Evolutionary conservation across 1,140 invertebrate genomes (phyloP).

Genomic region (Drosophila novamexicana): DNA sequence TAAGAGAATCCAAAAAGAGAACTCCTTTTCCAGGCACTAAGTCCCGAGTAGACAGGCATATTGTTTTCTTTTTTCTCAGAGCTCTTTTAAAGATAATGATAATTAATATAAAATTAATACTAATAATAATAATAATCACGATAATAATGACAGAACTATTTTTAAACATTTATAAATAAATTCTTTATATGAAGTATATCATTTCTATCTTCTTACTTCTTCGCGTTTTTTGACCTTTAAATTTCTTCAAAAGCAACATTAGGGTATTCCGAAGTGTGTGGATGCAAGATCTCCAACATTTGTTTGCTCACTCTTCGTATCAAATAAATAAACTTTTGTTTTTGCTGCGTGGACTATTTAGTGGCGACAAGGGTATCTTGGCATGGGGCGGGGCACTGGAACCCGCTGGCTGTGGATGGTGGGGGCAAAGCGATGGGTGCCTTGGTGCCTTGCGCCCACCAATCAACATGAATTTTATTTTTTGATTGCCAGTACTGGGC

Average conservation of each 20-base stretch:
- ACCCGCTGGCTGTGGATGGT: not conserved
- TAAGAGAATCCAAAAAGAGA: too few species aligned
- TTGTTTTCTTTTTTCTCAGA: too few species aligned
- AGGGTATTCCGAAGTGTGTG: not conserved
- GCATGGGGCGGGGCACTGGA: not conserved
- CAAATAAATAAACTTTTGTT: conserved; percentile 64
- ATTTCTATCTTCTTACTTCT: too few species aligned
- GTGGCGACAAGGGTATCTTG: not conserved
- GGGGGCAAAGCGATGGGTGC: not conserved
- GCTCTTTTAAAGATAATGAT: too few species aligned
- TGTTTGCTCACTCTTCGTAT: conserved; percentile 17
- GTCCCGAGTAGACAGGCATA: too few species aligned
- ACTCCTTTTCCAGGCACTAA: too few species aligned
- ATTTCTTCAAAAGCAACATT: too few species aligned
- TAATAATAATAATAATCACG: too few species aligned
- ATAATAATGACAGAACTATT: too few species aligned
- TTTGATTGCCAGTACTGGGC: conserved; percentile 32
- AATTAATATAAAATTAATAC: too few species aligned
- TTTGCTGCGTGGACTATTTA: conserved; percentile 59
- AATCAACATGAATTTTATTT: conserved; percentile 31
- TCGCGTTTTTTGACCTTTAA: not conserved
- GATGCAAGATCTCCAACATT: not conserved
- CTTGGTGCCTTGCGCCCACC: not conserved
- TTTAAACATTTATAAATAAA: too few species aligned
- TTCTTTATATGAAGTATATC: too few species aligned